Percentiles rank a stretch among this genome's conserved stretches.
Conservation (phyloP, 2,113 vertebrate genomes). For the Ancistrus triradiatus region DNA sequence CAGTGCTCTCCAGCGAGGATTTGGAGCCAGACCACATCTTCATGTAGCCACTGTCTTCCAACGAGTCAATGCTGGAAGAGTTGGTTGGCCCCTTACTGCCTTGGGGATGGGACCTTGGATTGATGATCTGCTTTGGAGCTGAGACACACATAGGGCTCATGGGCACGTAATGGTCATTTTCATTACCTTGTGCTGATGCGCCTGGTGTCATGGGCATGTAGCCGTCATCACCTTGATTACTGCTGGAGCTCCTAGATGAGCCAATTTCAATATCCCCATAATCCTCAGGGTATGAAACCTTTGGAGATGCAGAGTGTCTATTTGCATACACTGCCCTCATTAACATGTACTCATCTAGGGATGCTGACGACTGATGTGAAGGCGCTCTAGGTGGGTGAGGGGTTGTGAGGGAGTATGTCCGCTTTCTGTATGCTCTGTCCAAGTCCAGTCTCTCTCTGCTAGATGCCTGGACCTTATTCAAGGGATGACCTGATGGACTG, state of each 20-base stretch:
- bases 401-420: conserved; percentile 75
- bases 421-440: conserved; percentile 35
- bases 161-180: conserved; percentile 80
- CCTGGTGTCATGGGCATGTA: conserved; percentile 95
- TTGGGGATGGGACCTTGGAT: conserved; percentile 69
- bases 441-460: conserved; percentile 29
- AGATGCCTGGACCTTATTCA: conserved; percentile 27
- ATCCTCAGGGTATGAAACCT: conserved; percentile 81
- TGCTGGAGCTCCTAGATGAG: conserved; percentile 61
- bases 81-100: conserved; percentile 59
- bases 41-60: conserved; percentile 90
- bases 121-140: conserved; percentile 88
- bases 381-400: conserved; percentile 76
- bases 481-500: conserved; percentile 20
- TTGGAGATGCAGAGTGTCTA: conserved; percentile 76
- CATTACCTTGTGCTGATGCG: conserved; percentile 57
- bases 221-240: conserved; percentile 74
- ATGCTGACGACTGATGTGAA: conserved; percentile 67
- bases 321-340: conserved; percentile 83
- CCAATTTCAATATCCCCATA: conserved; percentile 82
- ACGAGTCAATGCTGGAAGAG: conserved; percentile 77
- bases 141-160: conserved; percentile 96
- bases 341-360: conserved; percentile 89
- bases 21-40: conserved; percentile 85
- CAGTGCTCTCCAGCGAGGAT: conserved; percentile 75